Conservation (phyloP, 1,140 invertebrate genomes). For the Galleria mellonella region DNA sequence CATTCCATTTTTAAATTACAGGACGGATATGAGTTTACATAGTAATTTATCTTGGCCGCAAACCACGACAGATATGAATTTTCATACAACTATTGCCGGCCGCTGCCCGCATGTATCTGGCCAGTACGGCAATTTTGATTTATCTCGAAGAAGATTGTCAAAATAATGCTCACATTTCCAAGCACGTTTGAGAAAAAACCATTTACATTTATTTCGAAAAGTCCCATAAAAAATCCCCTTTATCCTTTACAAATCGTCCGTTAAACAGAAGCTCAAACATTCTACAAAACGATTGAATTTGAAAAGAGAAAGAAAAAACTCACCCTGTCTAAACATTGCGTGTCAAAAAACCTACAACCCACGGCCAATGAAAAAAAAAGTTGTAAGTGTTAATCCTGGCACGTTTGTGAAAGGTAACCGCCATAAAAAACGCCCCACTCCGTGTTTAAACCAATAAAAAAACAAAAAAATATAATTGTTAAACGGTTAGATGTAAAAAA, state of each 20-base stretch:
- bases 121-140: no score
- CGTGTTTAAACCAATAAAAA: conserved; percentile 59
- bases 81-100: no score
- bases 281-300: conserved; percentile 21
- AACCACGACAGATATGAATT: no score
- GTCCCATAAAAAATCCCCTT: conserved; percentile 16
- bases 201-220: no score
- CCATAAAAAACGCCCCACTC: conserved; percentile 45
- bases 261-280: conserved; percentile 54
- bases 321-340: conserved; percentile 48
- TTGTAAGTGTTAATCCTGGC: conserved; percentile 39
- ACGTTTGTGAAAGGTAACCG: conserved; percentile 36
- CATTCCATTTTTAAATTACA: no score
- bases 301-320: conserved; percentile 29
- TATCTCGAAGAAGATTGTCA: no score
- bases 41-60: no score
- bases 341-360: conserved; percentile 42
- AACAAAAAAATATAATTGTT: conserved; percentile 24
- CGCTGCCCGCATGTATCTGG: no score
- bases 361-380: conserved; percentile 37
- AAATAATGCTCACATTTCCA: no score
- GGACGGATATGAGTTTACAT: no score
- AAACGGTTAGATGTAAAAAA: conserved; percentile 50
- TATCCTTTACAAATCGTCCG: conserved; percentile 29
- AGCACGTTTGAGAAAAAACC: no score